A percentile compares a stretch with the other conserved stretches of the same genome.
These are phyloP conservation scores for Amphipyra berbera DNA, from an alignment of 2,888 invertebrate species.

Conservation along the genomic window DNA sequence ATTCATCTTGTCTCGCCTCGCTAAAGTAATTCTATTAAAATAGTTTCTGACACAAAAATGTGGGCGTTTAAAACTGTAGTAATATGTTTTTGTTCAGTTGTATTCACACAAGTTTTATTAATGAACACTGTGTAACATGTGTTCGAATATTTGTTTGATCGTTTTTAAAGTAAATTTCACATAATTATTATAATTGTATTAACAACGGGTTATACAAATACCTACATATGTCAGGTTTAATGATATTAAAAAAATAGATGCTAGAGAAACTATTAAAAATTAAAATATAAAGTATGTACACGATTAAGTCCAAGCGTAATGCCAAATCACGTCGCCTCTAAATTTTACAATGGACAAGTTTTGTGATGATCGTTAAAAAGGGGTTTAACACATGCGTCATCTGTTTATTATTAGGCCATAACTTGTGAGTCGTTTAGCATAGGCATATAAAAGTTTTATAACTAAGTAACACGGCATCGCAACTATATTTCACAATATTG, in stretches of 20 bases:
- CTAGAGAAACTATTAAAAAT: no score
- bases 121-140: constrained; percentile 1
- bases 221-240: no score
- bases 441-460: constrained; percentile 47
- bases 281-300: not conserved
- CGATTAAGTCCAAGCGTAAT: constrained; percentile 23
- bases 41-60: constrained; percentile 58
- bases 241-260: no score
- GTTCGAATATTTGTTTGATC: no score
- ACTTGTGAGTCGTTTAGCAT: constrained; percentile 51
- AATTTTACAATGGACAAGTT: constrained; percentile 39
- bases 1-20: constrained; percentile 70
- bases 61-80: constrained; percentile 34
- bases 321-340: constrained; percentile 28
- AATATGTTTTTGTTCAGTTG: constrained; percentile 19
- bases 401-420: constrained; percentile 53
- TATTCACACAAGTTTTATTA: constrained; percentile 35
- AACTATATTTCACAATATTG: constrained; percentile 24
- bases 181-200: no score
- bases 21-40: constrained; percentile 59
- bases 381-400: constrained; percentile 45
- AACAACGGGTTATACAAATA: no score
- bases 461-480: constrained; percentile 27
- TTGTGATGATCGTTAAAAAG: constrained; percentile 37
- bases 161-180: no score